Evolutionary conservation across 2,888 invertebrate species (phyloP).

Genomic region (Acanthoscelides obtectus): DNA sequence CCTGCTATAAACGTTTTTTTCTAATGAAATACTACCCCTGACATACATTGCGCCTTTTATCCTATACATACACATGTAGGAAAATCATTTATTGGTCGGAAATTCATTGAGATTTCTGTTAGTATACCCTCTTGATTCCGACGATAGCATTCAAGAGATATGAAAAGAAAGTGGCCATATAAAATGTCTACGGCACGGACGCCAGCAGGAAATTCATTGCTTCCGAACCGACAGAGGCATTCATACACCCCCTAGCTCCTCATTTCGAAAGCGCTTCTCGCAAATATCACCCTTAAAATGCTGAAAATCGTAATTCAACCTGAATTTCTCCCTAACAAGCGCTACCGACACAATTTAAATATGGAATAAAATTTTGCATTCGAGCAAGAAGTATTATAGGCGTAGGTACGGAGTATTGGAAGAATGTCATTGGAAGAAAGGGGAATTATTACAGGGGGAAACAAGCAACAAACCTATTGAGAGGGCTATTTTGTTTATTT

Average conservation of each 20-base stretch:
- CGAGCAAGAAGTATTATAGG: not conserved
- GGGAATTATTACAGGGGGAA: no score
- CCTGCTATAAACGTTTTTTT: no score
- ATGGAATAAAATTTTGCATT: not conserved
- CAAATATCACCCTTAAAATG: not conserved
- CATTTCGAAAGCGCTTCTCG: not conserved
- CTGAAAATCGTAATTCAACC: not conserved
- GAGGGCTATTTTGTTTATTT: no score
- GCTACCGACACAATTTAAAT: not conserved
- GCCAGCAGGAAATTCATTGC: not conserved
- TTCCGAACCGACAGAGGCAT: not conserved
- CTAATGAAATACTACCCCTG: not conserved
- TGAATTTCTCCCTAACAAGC: not conserved
- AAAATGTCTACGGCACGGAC: not conserved
- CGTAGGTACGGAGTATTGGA: not conserved
- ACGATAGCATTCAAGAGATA: not conserved
- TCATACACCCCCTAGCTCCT: not conserved
- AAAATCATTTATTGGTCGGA: not conserved
- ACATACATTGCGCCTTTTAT: not conserved
- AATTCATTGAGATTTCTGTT: not conserved
- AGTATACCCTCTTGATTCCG: not conserved
- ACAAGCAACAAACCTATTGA: no score
- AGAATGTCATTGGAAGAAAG: not conserved
- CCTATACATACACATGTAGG: not conserved
- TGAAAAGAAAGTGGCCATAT: not conserved